Base-by-base conservation (phyloP, 2,888 invertebrate species). In the Amphipoea lucens region DNA sequence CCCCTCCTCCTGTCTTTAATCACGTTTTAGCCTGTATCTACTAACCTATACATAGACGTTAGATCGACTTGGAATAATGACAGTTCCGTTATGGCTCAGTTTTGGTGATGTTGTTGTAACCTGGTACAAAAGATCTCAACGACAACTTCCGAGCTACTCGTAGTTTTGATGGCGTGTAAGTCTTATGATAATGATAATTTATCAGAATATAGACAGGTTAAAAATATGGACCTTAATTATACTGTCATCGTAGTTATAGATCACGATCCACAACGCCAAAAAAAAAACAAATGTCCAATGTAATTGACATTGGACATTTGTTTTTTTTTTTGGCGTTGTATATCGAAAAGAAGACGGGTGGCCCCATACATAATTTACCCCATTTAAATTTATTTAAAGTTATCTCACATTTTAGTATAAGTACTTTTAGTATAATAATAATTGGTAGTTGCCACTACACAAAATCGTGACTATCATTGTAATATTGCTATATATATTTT, bases 81-180 rank as follows among this genome's bases (percentile, higher is more conserved):
- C 9, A 42, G 7, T 29, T 29, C 23, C 51, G 5, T 14, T 20
- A 54, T 42, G 3, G 20, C 4, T 29, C 7, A 42, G 42, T 51
- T 40, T 48, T 29, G 51, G 12, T 9, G 4, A 36, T n/a, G 40
- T 40, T 68, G 17, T 17, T 51, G 69, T n/a, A 70, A 51, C n/a
- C n/a, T 51, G 20, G 11, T 54, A 74, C 20, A 74, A 54, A 74
- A 72, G 54, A 74, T 73, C 42, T 74, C 54, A 72, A 74, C 72
- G 74, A 72, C 42, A 23, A 51, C 69, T 20, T 40, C 4, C 6
- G 29, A 14, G 4, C 14, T 14, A n/a, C n/a, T n/a, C n/a, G n/a
- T n/a, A 7, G 23, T 17, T 71, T 72, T 29, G 40, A 54, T 54
- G 23, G 40, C 48, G 54, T 67, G 1, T 17, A 36, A 62, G 62